A percentile compares a stretch with the other conserved stretches of the same genome.
These are phyloP conservation scores for Leptoclinus maculatus DNA, from an alignment of 2,797 vertebrate genomes.

Conservation along the genomic window DNA sequence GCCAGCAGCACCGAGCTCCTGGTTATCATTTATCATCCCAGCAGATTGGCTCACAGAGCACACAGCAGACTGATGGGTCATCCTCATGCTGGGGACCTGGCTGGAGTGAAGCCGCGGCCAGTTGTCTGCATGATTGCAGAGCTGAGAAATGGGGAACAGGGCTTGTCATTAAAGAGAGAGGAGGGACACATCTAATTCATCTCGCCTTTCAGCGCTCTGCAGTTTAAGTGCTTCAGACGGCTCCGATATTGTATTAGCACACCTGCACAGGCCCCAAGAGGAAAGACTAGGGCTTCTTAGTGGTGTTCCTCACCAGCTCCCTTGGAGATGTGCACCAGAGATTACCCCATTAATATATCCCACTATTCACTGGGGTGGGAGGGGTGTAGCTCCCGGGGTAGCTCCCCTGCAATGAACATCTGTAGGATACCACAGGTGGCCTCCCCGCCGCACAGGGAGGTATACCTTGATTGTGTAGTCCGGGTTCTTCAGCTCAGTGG, in stretches of 20 bases:
- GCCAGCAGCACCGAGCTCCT: slow-evolving; percentile 77
- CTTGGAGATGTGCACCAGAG: slow-evolving; percentile 80
- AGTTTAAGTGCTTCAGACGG: slow-evolving; percentile 64
- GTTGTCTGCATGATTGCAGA: slow-evolving; percentile 73
- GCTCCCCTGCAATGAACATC: slow-evolving; percentile 58
- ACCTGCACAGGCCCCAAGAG: slow-evolving; percentile 82
- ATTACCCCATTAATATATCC: slow-evolving; percentile 91
- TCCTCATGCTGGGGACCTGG: slow-evolving; percentile 77
- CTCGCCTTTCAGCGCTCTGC: slow-evolving; percentile 42
- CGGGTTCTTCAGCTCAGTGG: slow-evolving; percentile 40
- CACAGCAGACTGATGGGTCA: slow-evolving; percentile 77
- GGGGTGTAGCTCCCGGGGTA: slow-evolving; percentile 34
- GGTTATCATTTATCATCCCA: slow-evolving; percentile 87
- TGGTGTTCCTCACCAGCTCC: slow-evolving; percentile 76
- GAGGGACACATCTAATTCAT: slow-evolving; percentile 62
- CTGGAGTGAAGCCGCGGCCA: slow-evolving; percentile 66
- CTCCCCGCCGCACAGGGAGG: slow-evolving; percentile 42
- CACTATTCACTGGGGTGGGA: slow-evolving; percentile 75
- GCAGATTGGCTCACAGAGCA: slow-evolving; percentile 78
- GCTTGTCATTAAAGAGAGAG: slow-evolving; percentile 70
- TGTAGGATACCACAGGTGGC: slow-evolving; percentile 72
- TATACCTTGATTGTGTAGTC: slow-evolving; percentile 49
- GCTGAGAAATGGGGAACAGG: slow-evolving; percentile 61
- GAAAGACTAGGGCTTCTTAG: slow-evolving; percentile 77
- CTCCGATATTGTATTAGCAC: slow-evolving; percentile 75